Conservation (phyloP, 2,113 vertebrate genomes). For the Tupaia tana region DNA sequence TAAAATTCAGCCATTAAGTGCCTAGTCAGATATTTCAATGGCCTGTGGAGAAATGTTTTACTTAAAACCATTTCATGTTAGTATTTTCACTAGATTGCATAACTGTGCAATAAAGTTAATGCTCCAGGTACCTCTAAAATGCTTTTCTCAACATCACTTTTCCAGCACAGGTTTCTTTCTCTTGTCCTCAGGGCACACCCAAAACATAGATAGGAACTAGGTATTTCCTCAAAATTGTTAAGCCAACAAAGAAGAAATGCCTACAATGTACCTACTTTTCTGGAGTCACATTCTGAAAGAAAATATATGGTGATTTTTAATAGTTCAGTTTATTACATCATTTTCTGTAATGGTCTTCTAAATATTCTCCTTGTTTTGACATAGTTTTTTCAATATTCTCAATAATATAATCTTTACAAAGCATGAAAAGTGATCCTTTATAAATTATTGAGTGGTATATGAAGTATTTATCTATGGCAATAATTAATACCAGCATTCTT, state of each 20-base stretch:
- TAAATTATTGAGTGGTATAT: not conserved
- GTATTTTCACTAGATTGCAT: constrained; percentile 58
- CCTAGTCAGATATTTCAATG: constrained; percentile 63
- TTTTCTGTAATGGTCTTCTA: not conserved
- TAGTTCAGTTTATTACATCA: not conserved
- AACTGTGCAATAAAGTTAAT: constrained; percentile 63
- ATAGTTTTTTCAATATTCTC: fast-evolving
- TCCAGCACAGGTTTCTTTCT: not conserved
- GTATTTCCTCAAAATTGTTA: constrained; percentile 19
- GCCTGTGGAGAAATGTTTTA: constrained; percentile 22
- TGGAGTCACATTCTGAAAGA: not conserved
- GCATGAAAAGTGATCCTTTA: not conserved
- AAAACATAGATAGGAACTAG: not conserved
- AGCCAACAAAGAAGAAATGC: not conserved
- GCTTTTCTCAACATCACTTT: not conserved
- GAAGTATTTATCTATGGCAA: not conserved
- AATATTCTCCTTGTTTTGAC: not conserved
- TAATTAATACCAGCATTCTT: not conserved
- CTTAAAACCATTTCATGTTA: constrained; percentile 33
- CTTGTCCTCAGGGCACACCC: not conserved
- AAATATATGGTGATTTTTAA: constrained; percentile 4
- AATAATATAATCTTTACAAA: not conserved
- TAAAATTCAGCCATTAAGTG: constrained; percentile 59
- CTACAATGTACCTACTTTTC: not conserved
- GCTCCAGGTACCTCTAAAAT: constrained; percentile 57